phyloP scores from a whole-genome alignment of 2,888 invertebrate genomes.

The Tachina grossa region DNA sequence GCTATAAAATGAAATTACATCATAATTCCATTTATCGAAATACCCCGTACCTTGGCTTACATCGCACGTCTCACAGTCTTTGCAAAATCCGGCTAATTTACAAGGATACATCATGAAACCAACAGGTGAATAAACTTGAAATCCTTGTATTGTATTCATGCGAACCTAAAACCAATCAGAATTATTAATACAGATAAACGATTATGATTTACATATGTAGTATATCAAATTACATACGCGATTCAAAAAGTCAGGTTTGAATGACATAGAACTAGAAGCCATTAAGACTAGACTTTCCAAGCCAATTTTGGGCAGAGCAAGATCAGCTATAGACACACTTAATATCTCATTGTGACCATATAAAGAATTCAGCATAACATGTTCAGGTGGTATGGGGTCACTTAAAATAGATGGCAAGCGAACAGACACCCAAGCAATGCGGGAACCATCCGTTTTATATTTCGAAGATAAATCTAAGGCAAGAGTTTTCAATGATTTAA shows the following conservation, averaged over 20 bases:
- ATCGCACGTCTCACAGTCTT: slow-evolving; percentile 85
- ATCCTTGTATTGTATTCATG: slow-evolving; percentile 95
- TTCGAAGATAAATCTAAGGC: slow-evolving; percentile 86
- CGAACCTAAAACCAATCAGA: slow-evolving; percentile 86
- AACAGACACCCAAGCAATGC: slow-evolving; percentile 89
- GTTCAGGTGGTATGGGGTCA: slow-evolving; percentile 70
- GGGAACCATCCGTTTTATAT: slow-evolving; percentile 86
- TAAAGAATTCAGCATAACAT: slow-evolving; percentile 80
- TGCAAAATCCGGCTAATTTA: slow-evolving; percentile 85
- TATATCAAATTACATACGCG: slow-evolving; percentile 85
- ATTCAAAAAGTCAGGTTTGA: slow-evolving; percentile 94
- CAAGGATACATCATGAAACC: slow-evolving; percentile 93
- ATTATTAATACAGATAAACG: background rate
- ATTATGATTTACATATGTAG: background rate
- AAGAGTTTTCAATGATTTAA: slow-evolving; percentile 86
- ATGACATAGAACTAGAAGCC: slow-evolving; percentile 87
- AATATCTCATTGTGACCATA: slow-evolving; percentile 81
- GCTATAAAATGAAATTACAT: slow-evolving; percentile 91
- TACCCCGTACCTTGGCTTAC: slow-evolving; percentile 90
- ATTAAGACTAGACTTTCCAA: slow-evolving; percentile 89
- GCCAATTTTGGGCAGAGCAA: slow-evolving; percentile 88
- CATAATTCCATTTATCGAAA: slow-evolving; percentile 89
- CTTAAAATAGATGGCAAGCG: slow-evolving; percentile 84
- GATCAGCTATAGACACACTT: slow-evolving; percentile 85
- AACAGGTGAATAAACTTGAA: slow-evolving; percentile 95